These are phyloP conservation scores for Megathymus violae DNA, from an alignment of 1,140 invertebrate genomes.

Conservation along the genomic window DNA sequence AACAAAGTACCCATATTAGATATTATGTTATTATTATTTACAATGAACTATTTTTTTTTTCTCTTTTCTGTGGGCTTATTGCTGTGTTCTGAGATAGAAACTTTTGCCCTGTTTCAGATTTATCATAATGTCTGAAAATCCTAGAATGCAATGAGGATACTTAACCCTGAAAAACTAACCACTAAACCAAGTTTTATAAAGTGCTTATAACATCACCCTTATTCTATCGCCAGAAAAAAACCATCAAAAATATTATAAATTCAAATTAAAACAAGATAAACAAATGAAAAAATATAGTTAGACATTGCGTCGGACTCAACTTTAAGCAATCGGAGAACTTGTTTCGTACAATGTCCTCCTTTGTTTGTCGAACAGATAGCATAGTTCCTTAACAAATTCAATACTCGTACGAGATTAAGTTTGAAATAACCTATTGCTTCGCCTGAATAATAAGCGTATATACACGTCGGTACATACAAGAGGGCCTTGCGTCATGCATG, in stretches of 20 bases:
- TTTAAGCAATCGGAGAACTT: slow-evolving; percentile 11
- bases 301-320: not conserved
- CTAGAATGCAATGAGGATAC: too few relatives aligned
- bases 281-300: not conserved
- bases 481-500: slow-evolving; percentile 74
- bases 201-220: too few relatives aligned
- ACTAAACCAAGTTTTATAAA: too few relatives aligned
- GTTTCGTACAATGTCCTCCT: slow-evolving; percentile 6
- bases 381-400: slow-evolving; percentile 47
- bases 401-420: slow-evolving; percentile 58
- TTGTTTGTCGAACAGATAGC: slow-evolving; percentile 20
- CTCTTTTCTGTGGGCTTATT: too few relatives aligned
- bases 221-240: too few relatives aligned
- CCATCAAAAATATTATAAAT: not conserved
- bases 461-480: slow-evolving; percentile 53
- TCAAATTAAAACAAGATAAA: not conserved
- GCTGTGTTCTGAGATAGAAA: too few relatives aligned
- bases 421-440: slow-evolving; percentile 60
- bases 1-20: too few relatives aligned
- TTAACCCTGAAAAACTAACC: too few relatives aligned
- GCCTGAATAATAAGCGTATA: slow-evolving; percentile 64
- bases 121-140: too few relatives aligned
- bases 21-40: too few relatives aligned
- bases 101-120: too few relatives aligned
- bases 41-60: too few relatives aligned